Evolutionary conservation across 2,888 invertebrate species (phyloP).

Genomic region (Drosophila kambysellisi): DNA sequence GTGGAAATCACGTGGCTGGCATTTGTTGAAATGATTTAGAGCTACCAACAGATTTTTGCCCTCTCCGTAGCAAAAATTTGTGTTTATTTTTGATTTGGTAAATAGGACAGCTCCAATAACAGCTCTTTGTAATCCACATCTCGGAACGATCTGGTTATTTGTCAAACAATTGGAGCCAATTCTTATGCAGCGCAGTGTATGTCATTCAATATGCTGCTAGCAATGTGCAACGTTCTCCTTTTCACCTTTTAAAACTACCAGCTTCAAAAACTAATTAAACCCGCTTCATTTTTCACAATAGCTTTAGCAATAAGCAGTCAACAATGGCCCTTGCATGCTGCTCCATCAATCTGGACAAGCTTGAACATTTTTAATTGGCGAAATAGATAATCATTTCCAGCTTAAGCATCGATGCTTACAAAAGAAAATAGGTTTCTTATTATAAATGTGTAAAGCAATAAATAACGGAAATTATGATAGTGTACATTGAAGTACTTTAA

Average conservation of each 20-base stretch:
- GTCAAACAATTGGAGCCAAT: constrained; percentile 15
- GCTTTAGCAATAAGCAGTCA: constrained; percentile 47
- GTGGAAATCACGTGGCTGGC: constrained; percentile 74
- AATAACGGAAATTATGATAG: neutral
- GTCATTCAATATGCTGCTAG: constrained; percentile 1
- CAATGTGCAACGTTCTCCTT: neutral
- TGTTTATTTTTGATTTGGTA: neutral
- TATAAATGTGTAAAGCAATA: neutral
- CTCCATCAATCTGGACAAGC: constrained; percentile 1
- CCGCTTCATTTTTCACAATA: constrained; percentile 54
- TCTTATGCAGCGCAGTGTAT: neutral
- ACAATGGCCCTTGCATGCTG: constrained; percentile 33
- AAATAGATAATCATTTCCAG: neutral
- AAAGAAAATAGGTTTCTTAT: neutral
- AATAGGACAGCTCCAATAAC: neutral
- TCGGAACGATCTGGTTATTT: constrained; percentile 13
- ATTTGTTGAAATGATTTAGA: constrained; percentile 78
- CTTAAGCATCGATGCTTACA: neutral
- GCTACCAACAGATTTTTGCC: constrained; percentile 15
- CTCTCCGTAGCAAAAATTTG: constrained; percentile 3
- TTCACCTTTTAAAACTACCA: neutral
- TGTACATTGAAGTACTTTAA: neutral
- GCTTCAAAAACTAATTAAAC: constrained; percentile 69
- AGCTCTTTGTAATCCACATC: neutral
- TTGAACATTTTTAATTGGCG: neutral